These are phyloP conservation scores for Schrankia costaestrigalis DNA, from an alignment of 2,888 invertebrate species.

Conservation along the genomic window DNA sequence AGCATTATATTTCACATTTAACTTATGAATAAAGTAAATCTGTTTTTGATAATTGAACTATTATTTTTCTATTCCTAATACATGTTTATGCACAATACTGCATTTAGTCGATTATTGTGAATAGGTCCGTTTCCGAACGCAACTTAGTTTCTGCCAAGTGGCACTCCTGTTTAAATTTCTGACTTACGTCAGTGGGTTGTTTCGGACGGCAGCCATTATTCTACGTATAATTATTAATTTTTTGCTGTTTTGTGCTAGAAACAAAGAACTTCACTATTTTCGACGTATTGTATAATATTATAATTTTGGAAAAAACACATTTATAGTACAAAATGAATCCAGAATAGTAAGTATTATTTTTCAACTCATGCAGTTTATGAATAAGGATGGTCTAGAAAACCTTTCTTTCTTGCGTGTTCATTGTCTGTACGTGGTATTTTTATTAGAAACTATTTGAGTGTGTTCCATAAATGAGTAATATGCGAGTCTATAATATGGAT, in stretches of 20 bases:
- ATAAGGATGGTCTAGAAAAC: conserved; percentile 62
- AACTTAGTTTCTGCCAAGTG: conserved; percentile 73
- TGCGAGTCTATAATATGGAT: conserved; percentile 13
- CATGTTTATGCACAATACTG: too few relatives aligned
- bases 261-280: conserved; percentile 67
- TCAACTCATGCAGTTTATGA: conserved; percentile 48
- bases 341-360: conserved; percentile 87
- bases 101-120: conserved; percentile 19
- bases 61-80: too few relatives aligned
- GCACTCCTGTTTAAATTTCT: conserved; percentile 72
- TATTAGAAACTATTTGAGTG: conserved; percentile 8
- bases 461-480: conserved; percentile 7
- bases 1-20: too few relatives aligned
- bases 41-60: too few relatives aligned
- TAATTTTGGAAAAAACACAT: conserved; percentile 58
- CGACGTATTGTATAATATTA: conserved; percentile 48
- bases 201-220: conserved; percentile 78
- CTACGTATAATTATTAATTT: conserved; percentile 73
- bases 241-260: conserved; percentile 70
- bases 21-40: too few relatives aligned
- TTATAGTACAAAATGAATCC: conserved; percentile 86
- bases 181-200: conserved; percentile 80
- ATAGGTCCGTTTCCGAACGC: conserved; percentile 48
- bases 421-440: conserved; percentile 44
- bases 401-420: conserved; percentile 64